Evolutionary conservation across 1,140 invertebrate species (phyloP), one percentile per base, ranked within the genome.

Genomic region (Gonatopus flavifemur): DNA sequence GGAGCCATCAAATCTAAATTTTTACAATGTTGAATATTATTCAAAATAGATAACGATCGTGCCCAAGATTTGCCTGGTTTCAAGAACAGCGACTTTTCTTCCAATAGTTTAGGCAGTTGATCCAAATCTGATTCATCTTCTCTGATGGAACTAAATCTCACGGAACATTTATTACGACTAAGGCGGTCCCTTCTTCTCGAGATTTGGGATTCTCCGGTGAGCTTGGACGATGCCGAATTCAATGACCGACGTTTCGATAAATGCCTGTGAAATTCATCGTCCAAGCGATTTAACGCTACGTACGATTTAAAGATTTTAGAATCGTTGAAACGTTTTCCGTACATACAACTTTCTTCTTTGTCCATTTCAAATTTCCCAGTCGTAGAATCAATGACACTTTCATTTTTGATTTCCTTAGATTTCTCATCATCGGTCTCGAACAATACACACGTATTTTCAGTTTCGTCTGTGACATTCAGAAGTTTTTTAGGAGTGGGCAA

Each of bases 41-140:
- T 68, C 9, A 77, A 58, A 48, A 77, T 74, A 2, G 75, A 74
- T n/a, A 78, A 50, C 15, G 75, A 77, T 55, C 76, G 68, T 9
- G 69, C 55, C 72, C 73, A 78, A 9, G 54, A 64, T 49, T 78
- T 78, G 1, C 74, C 71, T 9, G 76, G 66, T 42, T 70, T 73
- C 8, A 78, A 52, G 36, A 62, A 68, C 19, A 77, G n/a, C 9
- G 30, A 32, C 24, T 58, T 57, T n/a, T 52, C 38, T 10, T 32
- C 3, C 49, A 36, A 36, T 20, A n/a, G 3, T 33, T 33, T 33
- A 33, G 10, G 6, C 15, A 33, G 6, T 33, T n/a, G n/a, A n/a
- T n/a, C n/a, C n/a, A n/a, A n/a, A n/a, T n/a, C n/a, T 20, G 18
- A 13, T 21, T 21, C 20, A 28, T 5, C 2, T 25, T 36, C 9